A percentile compares a stretch with the other conserved stretches of the same genome.
phyloP scores from a whole-genome alignment of 2,888 invertebrate species.

The Pollenia amentaria region DNA sequence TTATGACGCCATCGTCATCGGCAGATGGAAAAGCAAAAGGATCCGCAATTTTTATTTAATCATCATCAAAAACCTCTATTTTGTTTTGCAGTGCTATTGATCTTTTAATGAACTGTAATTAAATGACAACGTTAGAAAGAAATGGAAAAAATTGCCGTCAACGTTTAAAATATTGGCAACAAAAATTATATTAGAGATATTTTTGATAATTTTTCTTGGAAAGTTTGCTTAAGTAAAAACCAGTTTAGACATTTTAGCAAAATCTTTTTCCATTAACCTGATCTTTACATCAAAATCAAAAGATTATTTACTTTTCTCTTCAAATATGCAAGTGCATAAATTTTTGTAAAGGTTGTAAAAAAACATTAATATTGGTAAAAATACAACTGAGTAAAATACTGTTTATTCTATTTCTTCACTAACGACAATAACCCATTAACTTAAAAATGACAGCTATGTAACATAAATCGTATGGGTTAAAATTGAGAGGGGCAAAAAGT shows the following conservation, averaged over 20 bases:
- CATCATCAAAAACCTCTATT: too few species aligned
- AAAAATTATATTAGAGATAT: too few species aligned
- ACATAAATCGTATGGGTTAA: conserved; percentile 79
- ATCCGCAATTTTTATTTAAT: too few species aligned
- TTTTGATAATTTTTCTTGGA: neutral
- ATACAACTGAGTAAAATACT: neutral
- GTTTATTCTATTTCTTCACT: neutral
- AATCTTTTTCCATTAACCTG: neutral
- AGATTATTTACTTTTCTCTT: conserved; percentile 11
- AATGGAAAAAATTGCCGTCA: too few species aligned
- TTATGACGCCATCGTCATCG: too few species aligned
- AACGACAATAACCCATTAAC: conserved; percentile 80
- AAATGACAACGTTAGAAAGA: too few species aligned
- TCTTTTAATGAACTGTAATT: too few species aligned
- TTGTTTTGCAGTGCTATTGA: too few species aligned
- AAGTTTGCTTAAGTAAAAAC: neutral
- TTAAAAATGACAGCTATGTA: conserved; percentile 81
- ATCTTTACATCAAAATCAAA: neutral
- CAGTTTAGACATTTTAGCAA: too few species aligned
- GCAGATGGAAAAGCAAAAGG: too few species aligned
- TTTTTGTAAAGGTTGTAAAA: conserved; percentile 33
- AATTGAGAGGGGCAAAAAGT: conserved; percentile 32
- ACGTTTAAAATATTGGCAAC: too few species aligned
- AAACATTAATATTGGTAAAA: conserved; percentile 25
- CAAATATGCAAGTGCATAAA: conserved; percentile 57